Evolutionary conservation across 2,888 invertebrate genomes (phyloP), one percentile per base, ranked within the genome.

Genomic region (Drosophila incognita): DNA sequence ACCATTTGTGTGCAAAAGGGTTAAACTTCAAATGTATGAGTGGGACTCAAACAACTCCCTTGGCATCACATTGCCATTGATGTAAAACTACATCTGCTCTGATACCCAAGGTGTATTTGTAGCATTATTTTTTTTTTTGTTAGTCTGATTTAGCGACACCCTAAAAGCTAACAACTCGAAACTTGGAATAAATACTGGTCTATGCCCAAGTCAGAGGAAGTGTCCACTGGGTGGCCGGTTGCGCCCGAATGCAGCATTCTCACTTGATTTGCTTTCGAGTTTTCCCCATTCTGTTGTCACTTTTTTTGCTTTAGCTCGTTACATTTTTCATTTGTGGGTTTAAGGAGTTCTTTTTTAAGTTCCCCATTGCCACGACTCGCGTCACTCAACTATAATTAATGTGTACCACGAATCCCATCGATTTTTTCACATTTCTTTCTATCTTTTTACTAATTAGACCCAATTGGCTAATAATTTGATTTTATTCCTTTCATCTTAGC

Each of bases 391-490:
- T 40, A 5, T 1, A n/a, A 6, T 29, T 29, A 6, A 6, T 42
- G 11, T 29, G 15, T 15, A 15, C 21, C 4, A 1, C n/a, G 13
- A 27, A 29, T 40, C 5, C 38, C 38, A 27, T 29, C 1, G n/a
- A 36, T 24, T 35, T 36, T 24, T 24, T 18, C 6, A 36, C 7
- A 36, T 38, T 36, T 38, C 54, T 13, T 27, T 6, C 1, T 21
- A 21, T 29, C 42, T 27, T 64, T 49, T 13, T 31, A 27, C 33
- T 51, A 65, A 65, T 65, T 40, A 38, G n/a, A 13, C 15, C 33
- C 24, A 65, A 66, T 65, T 71, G 36, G 36, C 62, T 35, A 11
- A 38, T 71, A 62, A 71, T 49, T 52, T 51, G 29, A 49, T 64
- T 52, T 46, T 35, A 62, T 62, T 56, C 36, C 36, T 56, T 54